Conservation (phyloP, 2,113 vertebrate species). For the Sus scrofa region DNA sequence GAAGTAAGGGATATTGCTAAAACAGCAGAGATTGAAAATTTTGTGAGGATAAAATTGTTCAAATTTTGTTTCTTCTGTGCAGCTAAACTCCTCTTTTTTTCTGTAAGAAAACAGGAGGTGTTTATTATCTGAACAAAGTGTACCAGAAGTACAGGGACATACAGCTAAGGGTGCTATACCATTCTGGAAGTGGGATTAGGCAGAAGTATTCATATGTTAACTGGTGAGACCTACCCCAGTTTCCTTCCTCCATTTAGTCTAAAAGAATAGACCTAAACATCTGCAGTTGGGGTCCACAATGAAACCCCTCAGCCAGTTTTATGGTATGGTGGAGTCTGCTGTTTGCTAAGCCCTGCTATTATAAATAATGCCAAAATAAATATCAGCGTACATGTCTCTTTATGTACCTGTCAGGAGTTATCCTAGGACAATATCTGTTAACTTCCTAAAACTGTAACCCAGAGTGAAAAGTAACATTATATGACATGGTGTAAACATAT, state of each 20-base stretch:
- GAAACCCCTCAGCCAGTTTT: neutral
- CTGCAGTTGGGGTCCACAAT: neutral
- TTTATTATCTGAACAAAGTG: neutral
- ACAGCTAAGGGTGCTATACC: neutral
- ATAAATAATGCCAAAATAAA: neutral
- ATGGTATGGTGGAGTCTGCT: neutral
- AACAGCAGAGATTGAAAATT: neutral
- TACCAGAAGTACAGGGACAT: neutral
- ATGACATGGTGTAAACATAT: neutral
- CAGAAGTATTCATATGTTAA: neutral
- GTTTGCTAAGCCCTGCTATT: neutral
- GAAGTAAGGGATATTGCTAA: neutral
- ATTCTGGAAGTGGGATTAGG: neutral
- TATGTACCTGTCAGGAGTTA: neutral
- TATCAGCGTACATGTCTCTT: neutral
- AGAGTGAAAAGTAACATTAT: constrained; percentile 6
- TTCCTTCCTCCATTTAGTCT: neutral
- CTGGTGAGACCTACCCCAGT: neutral
- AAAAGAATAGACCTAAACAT: neutral
- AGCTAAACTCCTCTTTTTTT: neutral
- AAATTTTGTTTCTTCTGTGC: neutral
- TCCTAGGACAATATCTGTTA: neutral
- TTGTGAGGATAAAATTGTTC: neutral
- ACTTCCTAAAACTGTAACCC: neutral
- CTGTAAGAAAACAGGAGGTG: neutral